These are phyloP conservation scores for Chondrilla cf. caribensis DNA, from an alignment of 37 sponge, comb jelly and placozoan species.

Conservation along the genomic window DNA sequence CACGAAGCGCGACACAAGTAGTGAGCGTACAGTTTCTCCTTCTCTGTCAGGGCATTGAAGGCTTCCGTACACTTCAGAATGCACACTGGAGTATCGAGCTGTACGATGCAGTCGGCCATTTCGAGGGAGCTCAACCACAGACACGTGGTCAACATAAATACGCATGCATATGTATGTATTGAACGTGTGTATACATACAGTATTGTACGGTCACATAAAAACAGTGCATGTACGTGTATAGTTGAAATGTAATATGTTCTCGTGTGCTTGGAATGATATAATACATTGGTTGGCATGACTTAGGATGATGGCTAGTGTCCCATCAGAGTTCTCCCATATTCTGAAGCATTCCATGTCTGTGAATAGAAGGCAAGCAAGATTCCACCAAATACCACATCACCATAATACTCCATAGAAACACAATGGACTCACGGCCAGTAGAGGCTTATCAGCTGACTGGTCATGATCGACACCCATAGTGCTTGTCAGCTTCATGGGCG, in stretches of 20 bases:
- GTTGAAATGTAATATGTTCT: no score
- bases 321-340: slow-evolving; percentile 21
- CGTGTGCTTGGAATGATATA: no score
- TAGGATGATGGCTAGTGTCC: neutral
- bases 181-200: no score
- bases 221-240: no score
- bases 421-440: slow-evolving; percentile 6
- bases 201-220: no score
- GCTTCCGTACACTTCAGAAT: slow-evolving; percentile 62
- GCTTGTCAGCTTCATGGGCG: slow-evolving; percentile 57
- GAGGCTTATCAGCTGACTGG: neutral
- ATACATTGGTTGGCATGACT: no score
- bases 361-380: neutral
- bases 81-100: slow-evolving; percentile 70
- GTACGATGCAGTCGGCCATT: slow-evolving; percentile 27
- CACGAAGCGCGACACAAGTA: slow-evolving; percentile 72
- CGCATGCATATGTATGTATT: no score
- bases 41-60: slow-evolving; percentile 59
- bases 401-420: neutral
- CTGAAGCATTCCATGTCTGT: slow-evolving; percentile 24
- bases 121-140: neutral
- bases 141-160: no score
- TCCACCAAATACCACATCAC: neutral
- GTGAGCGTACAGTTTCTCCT: slow-evolving; percentile 85
- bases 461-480: slow-evolving; percentile 1